Base-by-base conservation (phyloP, 2,888 invertebrate species). In the Chrysolina haemoptera region DNA sequence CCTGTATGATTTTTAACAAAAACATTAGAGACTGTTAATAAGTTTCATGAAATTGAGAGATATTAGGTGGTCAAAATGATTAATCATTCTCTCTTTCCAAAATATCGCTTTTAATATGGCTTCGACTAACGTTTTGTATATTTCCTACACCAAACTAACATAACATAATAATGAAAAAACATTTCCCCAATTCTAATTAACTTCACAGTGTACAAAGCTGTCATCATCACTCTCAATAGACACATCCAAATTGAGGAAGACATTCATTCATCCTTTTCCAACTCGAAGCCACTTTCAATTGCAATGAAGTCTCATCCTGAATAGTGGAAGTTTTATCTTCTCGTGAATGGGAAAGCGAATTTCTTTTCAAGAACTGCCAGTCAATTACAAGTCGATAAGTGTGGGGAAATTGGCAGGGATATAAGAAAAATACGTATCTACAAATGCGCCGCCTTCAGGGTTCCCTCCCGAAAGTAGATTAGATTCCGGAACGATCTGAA, bases 301-400 rank as follows among this genome's bases (percentile, higher is more conserved):
- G 72, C 50, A 73, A 76, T 72, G 63, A 74, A 70, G 72, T 76
- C 72, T 70, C 72, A 74, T 74, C 74, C 76, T 70, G 71, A 76
- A 76, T 74, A 75, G 73, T 76, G 69, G 71, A 78, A 67, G 75
- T 76, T 78, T 75, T 75, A 78, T 78, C 74, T 74, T 68, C 43
- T 53, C 18, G 35, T 53, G 40, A 22, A 66, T 50, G 43, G 66
- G 12, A 73, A 76, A 76, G 76, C 74, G 75, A 73, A 76, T 76
- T 77, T 79, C 76, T 76, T 76, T 75, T 75, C 71, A 74, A 62
- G 70, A 75, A 78, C 78, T 79, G 82, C 78, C 81, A 84, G 83
- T 84, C 84, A 84, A 84, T 84, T 84, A 84, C 81, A 81, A 82
- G 82, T 82, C 82, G 82, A 84, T 84, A 83, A 82, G 81, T 81